Evolutionary conservation across 2,113 vertebrate genomes (phyloP), one percentile per base, ranked within the genome.

Genomic region (Calypte anna): DNA sequence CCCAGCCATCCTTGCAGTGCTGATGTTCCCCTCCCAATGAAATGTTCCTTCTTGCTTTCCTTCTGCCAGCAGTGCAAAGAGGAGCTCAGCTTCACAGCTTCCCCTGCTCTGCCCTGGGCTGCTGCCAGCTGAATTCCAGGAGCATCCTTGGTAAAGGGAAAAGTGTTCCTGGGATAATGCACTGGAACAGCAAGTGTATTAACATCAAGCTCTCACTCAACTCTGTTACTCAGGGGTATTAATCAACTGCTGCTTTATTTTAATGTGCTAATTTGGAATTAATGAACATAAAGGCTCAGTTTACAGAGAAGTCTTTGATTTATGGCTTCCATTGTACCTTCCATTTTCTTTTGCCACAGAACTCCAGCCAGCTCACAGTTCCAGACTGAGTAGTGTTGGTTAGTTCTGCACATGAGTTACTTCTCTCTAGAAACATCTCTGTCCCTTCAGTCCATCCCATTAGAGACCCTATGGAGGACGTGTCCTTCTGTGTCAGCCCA

Each of bases 181-280:
- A n/a, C 97, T 91, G 96, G 76, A 89, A 38, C 15, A 78, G 40
- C 92, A 77, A 86, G 90, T 69, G 40, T 84, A 57, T 90, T 84
- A 91, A 31, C 89, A 63, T 40, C 40, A 68, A 85, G 72, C 40
- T 94, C 96, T 85, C 86, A 75, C 90, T 85, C 93, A 89, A 61
- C 84, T 77, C 10, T 59, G 94, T 89, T 84, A 91, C 94, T 83
- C 87, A 31, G 82, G 93, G 93, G 88, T 81, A 73, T 96, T 96
- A 86, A 95, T 96, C 88, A 90, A 74, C 94, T 79, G 88, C 94
- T 94, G 83, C 95, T 97, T 95, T 95, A 85, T 95, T 97, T 96
- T 83, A 91, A 58, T 91, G 61, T 75, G 75, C 53, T 96, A 96
- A 92, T 74, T 59, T 84, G 90, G 73, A 94, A 96, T 96, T 96